These are phyloP conservation scores for Cylloceria caligata DNA, from an alignment of 2,888 invertebrate species.

Conservation along the genomic window DNA sequence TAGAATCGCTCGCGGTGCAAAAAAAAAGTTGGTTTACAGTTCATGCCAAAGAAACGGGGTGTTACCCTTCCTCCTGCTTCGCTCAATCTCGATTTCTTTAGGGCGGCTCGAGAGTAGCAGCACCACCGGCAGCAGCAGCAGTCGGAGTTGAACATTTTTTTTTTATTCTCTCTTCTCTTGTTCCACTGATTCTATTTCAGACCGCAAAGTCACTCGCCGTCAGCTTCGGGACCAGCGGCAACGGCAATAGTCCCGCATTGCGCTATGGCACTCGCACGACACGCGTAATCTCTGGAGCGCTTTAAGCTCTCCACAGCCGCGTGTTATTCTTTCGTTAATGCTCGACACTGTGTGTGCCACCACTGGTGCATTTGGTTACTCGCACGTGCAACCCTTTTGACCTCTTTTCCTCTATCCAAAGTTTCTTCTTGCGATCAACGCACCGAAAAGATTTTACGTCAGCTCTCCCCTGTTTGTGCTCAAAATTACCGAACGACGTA, in stretches of 20 bases:
- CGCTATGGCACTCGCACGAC: constrained; percentile 55
- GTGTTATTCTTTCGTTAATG: constrained; percentile 64
- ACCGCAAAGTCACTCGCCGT: constrained; percentile 51
- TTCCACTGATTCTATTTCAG: constrained; percentile 65
- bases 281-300: constrained; percentile 59
- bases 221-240: constrained; percentile 4
- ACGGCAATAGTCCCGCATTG: constrained; percentile 20
- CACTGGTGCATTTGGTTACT: constrained; percentile 39
- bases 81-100: constrained; percentile 60
- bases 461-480: background rate
- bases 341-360: background rate
- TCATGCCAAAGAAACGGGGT: constrained; percentile 57
- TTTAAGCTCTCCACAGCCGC: constrained; percentile 34
- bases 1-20: constrained; percentile 59
- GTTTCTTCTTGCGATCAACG: constrained; percentile 42
- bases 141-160: constrained; percentile 46
- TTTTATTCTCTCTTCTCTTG: constrained; percentile 52
- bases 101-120: constrained; percentile 16
- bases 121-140: constrained; percentile 15
- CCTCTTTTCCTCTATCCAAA: constrained; percentile 13
- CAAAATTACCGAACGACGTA: background rate
- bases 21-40: constrained; percentile 61
- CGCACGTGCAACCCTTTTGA: constrained; percentile 54
- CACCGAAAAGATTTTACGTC: constrained; percentile 35
- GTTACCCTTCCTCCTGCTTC: constrained; percentile 5